phyloP scores from a whole-genome alignment of 2,888 invertebrate species.

The Rutpela maculata region DNA sequence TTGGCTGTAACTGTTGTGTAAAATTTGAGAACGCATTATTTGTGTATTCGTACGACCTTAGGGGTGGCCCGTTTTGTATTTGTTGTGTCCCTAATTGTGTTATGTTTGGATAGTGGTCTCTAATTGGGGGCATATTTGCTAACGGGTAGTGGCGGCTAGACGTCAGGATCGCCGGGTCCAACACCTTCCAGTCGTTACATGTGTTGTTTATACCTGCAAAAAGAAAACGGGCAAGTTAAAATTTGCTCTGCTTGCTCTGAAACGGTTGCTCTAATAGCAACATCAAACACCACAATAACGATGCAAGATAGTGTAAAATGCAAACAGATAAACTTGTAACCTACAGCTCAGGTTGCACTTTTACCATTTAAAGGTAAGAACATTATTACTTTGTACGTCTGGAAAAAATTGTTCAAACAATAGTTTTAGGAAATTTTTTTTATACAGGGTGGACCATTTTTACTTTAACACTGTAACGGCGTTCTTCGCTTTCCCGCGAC shows the following conservation, averaged over 20 bases:
- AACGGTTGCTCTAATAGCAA: no score
- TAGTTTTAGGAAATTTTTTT: no score
- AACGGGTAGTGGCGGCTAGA: constrained; percentile 79
- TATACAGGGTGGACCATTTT: no score
- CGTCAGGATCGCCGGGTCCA: constrained; percentile 95
- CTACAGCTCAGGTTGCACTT: no score
- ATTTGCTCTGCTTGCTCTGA: neutral
- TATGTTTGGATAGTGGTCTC: constrained; percentile 65
- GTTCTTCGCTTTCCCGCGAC: no score
- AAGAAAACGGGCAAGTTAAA: neutral
- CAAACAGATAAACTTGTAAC: no score
- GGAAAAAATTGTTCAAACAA: no score
- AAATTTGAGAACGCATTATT: constrained; percentile 67
- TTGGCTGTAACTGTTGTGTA: constrained; percentile 67
- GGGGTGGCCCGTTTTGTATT: constrained; percentile 62
- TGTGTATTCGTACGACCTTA: constrained; percentile 64
- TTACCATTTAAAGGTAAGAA: no score
- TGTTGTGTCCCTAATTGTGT: constrained; percentile 69
- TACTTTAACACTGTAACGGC: no score
- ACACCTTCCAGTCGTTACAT: constrained; percentile 90
- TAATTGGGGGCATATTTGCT: constrained; percentile 70
- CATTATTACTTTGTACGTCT: no score
- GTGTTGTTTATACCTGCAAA: constrained; percentile 75
- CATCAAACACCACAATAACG: no score
- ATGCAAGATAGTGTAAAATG: no score